phyloP scores from a whole-genome alignment of 2,113 vertebrate species.

The Oncorhynchus nerka region DNA sequence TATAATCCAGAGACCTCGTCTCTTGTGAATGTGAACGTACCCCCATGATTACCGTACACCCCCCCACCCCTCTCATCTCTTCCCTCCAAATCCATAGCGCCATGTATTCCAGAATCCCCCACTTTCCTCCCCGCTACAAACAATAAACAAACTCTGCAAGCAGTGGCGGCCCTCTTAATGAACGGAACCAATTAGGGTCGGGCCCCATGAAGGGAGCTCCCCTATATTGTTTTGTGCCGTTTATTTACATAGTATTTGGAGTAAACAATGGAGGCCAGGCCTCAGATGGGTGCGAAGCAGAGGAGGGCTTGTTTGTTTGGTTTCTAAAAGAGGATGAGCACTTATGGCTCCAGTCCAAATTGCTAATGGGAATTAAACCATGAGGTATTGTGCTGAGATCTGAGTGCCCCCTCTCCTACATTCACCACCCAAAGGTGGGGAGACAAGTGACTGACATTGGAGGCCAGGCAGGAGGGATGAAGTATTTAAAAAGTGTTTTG shows the following conservation, averaged over 20 bases:
- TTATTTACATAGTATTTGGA: conserved; percentile 50
- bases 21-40: conserved; percentile 11
- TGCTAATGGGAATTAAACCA: conserved; percentile 18
- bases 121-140: conserved; percentile 28
- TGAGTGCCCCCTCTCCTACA: neutral
- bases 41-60: conserved; percentile 19
- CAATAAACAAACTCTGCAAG: conserved; percentile 57
- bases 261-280: conserved; percentile 51
- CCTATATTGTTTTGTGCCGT: conserved; percentile 35
- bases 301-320: conserved; percentile 40
- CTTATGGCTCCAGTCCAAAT: neutral
- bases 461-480: neutral
- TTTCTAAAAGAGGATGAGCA: conserved; percentile 21
- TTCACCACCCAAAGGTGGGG: neutral
- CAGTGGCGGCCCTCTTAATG: conserved; percentile 55
- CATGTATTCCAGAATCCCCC: conserved; percentile 1
- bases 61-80: neutral
- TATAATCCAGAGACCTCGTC: conserved; percentile 21
- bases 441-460: neutral
- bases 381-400: conserved; percentile 20
- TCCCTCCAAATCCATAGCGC: conserved; percentile 14
- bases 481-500: neutral
- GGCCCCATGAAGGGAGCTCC: conserved; percentile 43
- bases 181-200: conserved; percentile 65
- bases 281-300: conserved; percentile 3